Conservation (phyloP, 2,113 vertebrate species). For the Balaenoptera acutorostrata region DNA sequence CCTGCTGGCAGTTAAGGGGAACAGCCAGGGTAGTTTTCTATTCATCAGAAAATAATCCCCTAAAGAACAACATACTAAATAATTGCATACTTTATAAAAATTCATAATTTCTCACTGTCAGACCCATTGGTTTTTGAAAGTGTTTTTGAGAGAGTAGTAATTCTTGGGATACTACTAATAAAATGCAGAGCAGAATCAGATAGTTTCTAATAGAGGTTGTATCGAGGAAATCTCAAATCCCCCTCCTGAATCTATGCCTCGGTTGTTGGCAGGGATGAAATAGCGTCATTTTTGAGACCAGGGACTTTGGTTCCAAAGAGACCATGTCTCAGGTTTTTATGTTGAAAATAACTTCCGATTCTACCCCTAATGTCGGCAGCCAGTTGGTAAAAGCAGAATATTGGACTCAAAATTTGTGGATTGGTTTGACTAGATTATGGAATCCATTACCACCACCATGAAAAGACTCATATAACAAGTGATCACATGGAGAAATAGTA, state of each 20-base stretch:
- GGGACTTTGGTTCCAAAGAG: neutral
- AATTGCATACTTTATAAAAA: neutral
- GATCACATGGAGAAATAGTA: neutral
- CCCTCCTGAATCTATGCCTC: neutral
- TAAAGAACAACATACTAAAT: neutral
- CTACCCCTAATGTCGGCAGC: neutral
- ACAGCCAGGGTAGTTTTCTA: neutral
- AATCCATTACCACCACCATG: neutral
- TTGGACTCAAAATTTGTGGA: neutral
- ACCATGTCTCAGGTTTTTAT: neutral
- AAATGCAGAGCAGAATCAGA: neutral
- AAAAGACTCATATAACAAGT: neutral
- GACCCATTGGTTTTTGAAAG: neutral
- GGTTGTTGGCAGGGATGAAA: neutral
- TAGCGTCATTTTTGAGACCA: neutral
- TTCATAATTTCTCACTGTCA: neutral
- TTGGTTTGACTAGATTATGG: neutral
- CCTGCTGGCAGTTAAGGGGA: neutral
- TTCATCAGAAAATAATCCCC: neutral
- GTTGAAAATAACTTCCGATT: neutral
- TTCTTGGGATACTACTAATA: neutral
- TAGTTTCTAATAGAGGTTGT: neutral
- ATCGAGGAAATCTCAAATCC: neutral
- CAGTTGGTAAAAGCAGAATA: neutral
- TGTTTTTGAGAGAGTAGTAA: neutral